Percentiles rank a stretch among this genome's conserved stretches.
Evolutionary conservation across 2,888 invertebrate species (phyloP).

Genomic region (Dioctria rufipes): DNA sequence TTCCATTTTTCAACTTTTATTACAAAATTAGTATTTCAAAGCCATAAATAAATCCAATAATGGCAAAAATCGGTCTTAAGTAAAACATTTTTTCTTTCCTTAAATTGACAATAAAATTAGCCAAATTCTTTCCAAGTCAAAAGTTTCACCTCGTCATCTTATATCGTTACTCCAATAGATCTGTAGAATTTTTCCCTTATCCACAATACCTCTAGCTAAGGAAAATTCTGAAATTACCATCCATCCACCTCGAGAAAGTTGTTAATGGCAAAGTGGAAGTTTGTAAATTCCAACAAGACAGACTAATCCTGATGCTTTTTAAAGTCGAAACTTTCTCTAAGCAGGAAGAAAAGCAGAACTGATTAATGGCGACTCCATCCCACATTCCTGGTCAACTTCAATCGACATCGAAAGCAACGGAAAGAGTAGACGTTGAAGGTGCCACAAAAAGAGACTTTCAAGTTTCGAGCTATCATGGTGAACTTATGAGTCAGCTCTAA

Average conservation of each 20-base stretch:
- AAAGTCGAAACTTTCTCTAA: slow-evolving; percentile 19
- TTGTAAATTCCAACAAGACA: slow-evolving; percentile 8
- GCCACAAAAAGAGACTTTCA: background rate
- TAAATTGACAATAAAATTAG: background rate
- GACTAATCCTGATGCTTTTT: slow-evolving; percentile 17
- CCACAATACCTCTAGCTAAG: background rate
- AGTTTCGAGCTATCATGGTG: slow-evolving; percentile 23
- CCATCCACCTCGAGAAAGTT: slow-evolving; percentile 10
- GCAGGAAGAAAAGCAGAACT: slow-evolving; percentile 11
- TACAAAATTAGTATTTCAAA: too few relatives aligned
- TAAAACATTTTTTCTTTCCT: too few relatives aligned
- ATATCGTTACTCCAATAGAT: background rate
- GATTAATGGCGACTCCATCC: slow-evolving; percentile 17
- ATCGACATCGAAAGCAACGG: background rate
- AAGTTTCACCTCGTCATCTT: background rate
- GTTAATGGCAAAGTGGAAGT: slow-evolving; percentile 17
- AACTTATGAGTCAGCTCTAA: slow-evolving; percentile 20
- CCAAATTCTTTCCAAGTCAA: background rate
- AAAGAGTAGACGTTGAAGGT: background rate
- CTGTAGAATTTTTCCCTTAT: background rate
- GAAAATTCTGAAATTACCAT: slow-evolving; percentile 1
- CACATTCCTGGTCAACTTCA: background rate
- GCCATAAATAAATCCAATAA: too few relatives aligned
- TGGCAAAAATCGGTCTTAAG: too few relatives aligned
- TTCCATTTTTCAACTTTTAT: too few relatives aligned